Evolutionary conservation across 2,797 vertebrate species (phyloP), one percentile per base, ranked within the genome.

Genomic region (Danio albolineatus): DNA sequence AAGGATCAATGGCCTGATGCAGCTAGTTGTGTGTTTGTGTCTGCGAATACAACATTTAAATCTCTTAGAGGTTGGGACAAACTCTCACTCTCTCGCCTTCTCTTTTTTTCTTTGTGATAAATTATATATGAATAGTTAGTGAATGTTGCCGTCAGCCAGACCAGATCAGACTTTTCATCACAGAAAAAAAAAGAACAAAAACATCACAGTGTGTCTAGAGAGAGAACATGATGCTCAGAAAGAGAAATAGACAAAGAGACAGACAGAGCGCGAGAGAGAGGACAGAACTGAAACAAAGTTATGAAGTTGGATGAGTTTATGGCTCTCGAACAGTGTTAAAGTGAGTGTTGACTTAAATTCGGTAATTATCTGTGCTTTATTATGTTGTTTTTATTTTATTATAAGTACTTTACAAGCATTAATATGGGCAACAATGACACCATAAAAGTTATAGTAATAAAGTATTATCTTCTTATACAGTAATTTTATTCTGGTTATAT

Each of bases 81-180:
- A 83, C 71, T 67, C 12, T 78, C 57, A 36, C 44, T 73, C 49
- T 83, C 76, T 66, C 60, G 57, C 54, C 19, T 19, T 66, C 61
- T 61, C 60, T 36, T 21, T 59, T 77, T 77, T 59, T 64, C 74
- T 3, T 28, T 84, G 41, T 65, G 65, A 82, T 73, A 64, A 73
- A 82, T 84, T 61, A 75, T 61, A 76, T 36, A 86, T 81, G 82
- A 81, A 78, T 78, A 76, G 74, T 62, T 62, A 38, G 80, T 79
- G 83, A 86, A 82, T 48, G 60, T 70, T 19, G 13, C 75, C 17
- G 28, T 78, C 75, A 84, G 79, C 79, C 57, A 64, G 61, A 74
- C 60, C 77, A 72, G 36, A 79, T 75, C 71, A 62, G 48, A 76
- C 62, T 83, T 51, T 28, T 51, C 65, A 62, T 51, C 56, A 28